phyloP scores from a whole-genome alignment of 1,140 invertebrate genomes.

The Magallana angulata region DNA sequence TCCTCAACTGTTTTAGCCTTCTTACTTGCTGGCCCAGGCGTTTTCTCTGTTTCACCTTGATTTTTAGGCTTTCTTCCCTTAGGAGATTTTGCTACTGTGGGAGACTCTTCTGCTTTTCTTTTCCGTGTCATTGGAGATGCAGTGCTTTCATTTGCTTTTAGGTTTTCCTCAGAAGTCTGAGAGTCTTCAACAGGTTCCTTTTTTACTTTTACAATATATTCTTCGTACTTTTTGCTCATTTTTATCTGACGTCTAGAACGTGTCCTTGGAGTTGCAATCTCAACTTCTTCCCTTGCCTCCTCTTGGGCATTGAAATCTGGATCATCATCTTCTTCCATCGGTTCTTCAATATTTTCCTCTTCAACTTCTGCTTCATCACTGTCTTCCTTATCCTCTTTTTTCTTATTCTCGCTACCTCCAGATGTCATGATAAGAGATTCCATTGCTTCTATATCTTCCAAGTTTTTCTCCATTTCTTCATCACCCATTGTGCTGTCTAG shows the following conservation, averaged over 20 bases:
- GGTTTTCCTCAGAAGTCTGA: background rate
- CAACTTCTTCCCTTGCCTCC: background rate
- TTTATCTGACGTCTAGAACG: conserved; percentile 41
- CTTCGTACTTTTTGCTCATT: conserved; percentile 31
- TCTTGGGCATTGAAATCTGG: conserved; percentile 15
- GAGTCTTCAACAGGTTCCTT: background rate
- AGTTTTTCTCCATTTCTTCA: conserved; percentile 11
- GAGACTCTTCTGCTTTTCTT: conserved; percentile 39
- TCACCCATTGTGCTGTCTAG: conserved; percentile 1
- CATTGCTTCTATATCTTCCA: conserved; percentile 18
- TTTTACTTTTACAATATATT: conserved; percentile 11
- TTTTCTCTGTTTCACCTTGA: background rate
- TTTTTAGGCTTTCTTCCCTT: conserved; percentile 11
- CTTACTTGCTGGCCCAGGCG: background rate
- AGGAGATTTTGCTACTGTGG: background rate
- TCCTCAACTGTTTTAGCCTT: background rate
- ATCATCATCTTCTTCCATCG: conserved; percentile 18
- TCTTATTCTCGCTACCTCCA: background rate
- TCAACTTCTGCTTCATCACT: conserved; percentile 11
- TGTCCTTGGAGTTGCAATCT: background rate
- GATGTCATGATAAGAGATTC: conserved; percentile 16
- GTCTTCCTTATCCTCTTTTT: background rate
- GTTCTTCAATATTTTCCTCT: conserved; percentile 35
- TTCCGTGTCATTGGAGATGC: conserved; percentile 33
- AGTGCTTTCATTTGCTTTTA: background rate